Evolutionary conservation across 2,888 invertebrate genomes (phyloP).

Genomic region (Lathronympha strigana): DNA sequence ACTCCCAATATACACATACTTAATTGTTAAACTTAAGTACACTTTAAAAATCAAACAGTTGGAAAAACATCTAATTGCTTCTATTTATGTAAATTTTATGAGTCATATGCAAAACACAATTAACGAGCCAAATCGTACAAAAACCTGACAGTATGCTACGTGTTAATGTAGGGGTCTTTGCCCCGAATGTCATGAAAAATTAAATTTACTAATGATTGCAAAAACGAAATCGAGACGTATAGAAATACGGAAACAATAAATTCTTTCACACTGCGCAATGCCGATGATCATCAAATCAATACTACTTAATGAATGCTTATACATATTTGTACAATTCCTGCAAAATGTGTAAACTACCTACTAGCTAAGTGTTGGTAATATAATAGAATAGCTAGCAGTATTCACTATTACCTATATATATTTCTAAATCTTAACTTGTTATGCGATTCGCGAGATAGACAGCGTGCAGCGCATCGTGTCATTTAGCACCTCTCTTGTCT

Average conservation of each 20-base stretch:
- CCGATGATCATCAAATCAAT: too few species aligned
- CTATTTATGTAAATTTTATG: conserved; percentile 5
- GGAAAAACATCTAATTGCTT: not conserved
- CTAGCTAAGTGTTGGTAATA: too few species aligned
- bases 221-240: conserved; percentile 15
- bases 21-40: not conserved
- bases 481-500: too few species aligned
- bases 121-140: conserved; percentile 24
- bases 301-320: too few species aligned
- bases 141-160: conserved; percentile 21
- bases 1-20: not conserved
- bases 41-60: not conserved
- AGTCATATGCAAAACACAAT: conserved; percentile 28
- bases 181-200: conserved; percentile 25
- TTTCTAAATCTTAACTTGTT: too few species aligned
- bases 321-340: too few species aligned
- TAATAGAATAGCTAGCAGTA: too few species aligned
- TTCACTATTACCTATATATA: too few species aligned
- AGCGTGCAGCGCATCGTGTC: too few species aligned
- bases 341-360: too few species aligned
- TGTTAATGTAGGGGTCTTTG: conserved; percentile 36
- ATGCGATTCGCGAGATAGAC: too few species aligned
- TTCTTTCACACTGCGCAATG: conserved; percentile 5
- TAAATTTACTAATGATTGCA: conserved; percentile 7
- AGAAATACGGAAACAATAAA: conserved; percentile 27